Evolutionary conservation across 1,140 invertebrate genomes (phyloP), one percentile per base, ranked within the genome.

Genomic region (Harlomillsia oculata): DNA sequence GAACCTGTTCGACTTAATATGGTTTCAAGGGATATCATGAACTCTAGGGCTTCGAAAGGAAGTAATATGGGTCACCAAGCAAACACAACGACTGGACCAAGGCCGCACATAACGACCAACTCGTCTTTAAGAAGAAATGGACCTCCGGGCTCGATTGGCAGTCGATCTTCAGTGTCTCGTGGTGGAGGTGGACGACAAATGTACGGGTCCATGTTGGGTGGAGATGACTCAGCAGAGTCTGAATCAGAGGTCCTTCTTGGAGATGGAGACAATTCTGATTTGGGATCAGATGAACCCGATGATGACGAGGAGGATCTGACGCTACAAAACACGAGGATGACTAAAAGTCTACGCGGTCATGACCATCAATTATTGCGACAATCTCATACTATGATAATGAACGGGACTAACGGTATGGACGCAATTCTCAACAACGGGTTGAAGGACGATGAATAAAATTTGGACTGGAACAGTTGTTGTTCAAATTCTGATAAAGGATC

Each of bases 161-260:
- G 6, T 34, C 6, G 14, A 8, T n/a, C n/a, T n/a, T n/a, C n/a
- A n/a, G n/a, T n/a, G n/a, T n/a, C n/a, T n/a, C n/a, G n/a, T n/a
- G n/a, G n/a, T n/a, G 45, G 34, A 29, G 20, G 48, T 28, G 36
- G 25, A 18, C 28, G 52, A 45, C 53, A 53, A 48, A 11, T 60
- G 6, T 65, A 65, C 40, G 64, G 64, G 2, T 56, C 55, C 5
- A 59, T 62, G 54, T 14, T 65, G 30, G 60, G 59, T 9, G 58
- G 51, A 21, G 58, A 64, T 39, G 60, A 65, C 5, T 53, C 52
- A n/a, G 56, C 30, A 25, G 59, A 62, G 5, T 62, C 60, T 9
- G 64, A 62, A 18, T 60, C 57, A 4, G 64, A 65, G 44, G 18
- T 65, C 4, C 48, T 65, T 49, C 36, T 65, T 5, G 55, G 62